phyloP scores from a whole-genome alignment of 2,888 invertebrate species.

The Drosophila diplacantha region DNA sequence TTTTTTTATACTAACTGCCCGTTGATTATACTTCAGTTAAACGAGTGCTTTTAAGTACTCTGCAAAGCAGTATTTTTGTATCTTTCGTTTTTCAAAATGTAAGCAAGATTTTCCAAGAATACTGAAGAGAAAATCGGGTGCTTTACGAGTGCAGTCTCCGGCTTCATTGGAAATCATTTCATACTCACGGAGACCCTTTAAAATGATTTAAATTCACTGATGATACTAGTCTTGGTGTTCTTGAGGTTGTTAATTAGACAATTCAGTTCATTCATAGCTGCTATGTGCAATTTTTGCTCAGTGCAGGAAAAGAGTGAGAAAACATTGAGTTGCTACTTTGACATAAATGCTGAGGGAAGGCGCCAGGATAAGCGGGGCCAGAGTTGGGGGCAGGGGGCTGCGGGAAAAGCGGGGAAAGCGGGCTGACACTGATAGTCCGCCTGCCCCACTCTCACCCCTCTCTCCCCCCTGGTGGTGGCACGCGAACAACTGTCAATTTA shows the following conservation, averaged over 20 bases:
- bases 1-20: no score
- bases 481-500: slow-evolving; percentile 67
- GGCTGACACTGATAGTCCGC: slow-evolving; percentile 21
- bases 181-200: no score
- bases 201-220: background rate
- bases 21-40: no score
- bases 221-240: background rate
- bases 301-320: slow-evolving; percentile 14
- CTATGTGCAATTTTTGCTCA: background rate
- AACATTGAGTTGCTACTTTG: slow-evolving; percentile 28
- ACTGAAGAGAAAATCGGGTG: no score
- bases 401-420: slow-evolving; percentile 4
- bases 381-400: slow-evolving; percentile 1
- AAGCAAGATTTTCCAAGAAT: no score
- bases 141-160: background rate
- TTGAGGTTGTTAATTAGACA: background rate
- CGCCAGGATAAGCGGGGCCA: slow-evolving; percentile 5
- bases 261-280: background rate
- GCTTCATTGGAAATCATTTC: background rate
- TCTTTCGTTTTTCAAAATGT: no score
- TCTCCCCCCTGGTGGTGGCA: slow-evolving; percentile 18
- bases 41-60: no score
- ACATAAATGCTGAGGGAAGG: slow-evolving; percentile 26
- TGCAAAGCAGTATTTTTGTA: no score
- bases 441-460: background rate